Evolutionary conservation across 2,797 vertebrate species (phyloP), one percentile per base, ranked within the genome.

Genomic region (Threskiornis aethiopicus): DNA sequence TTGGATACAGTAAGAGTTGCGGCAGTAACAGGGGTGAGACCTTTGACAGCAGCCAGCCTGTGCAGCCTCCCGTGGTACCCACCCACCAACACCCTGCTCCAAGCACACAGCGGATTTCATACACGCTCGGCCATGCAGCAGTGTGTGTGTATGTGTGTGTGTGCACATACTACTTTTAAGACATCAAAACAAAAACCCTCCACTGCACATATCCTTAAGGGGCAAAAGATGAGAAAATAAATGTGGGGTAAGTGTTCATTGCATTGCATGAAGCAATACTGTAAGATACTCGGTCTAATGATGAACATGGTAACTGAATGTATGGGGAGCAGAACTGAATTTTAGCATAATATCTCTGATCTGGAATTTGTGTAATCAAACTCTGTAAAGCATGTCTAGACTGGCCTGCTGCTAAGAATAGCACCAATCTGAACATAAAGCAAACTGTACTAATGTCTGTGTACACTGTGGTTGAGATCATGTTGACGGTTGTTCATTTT

Each of bases 291-390:
- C 6, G 39, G 35, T 26, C 25, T 59, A 41, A 52, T n/a, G 41
- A 33, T 37, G 16, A 83, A 51, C 12, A 20, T 13, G 37, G 21
- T 26, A 59, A 39, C n/a, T 22, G 26, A 82, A 70, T 57, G 62
- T 61, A 70, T 3, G 22, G 19, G 21, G 37, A 86, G 12, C 13
- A 88, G 41, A 49, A 76, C 35, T 49, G n/a, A 71, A 57, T 93
- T 96, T 96, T 93, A 89, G 57, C 81, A 65, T 64, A 41, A 80
- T 84, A 83, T 22, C 61, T 94, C 93, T 96, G 92, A 96, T 91
- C 41, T 31, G 84, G 80, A 92, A 84, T 90, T 96, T 80, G 24
- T 84, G 66, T 94, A 96, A 90, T 46, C 65, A 90, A 93, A 86
- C 79, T 28, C 66, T 90, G 20, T 72, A 93, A 94, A 95, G 76